Conservation (phyloP, 2,888 invertebrate species). For the Escarpia spicata region DNA sequence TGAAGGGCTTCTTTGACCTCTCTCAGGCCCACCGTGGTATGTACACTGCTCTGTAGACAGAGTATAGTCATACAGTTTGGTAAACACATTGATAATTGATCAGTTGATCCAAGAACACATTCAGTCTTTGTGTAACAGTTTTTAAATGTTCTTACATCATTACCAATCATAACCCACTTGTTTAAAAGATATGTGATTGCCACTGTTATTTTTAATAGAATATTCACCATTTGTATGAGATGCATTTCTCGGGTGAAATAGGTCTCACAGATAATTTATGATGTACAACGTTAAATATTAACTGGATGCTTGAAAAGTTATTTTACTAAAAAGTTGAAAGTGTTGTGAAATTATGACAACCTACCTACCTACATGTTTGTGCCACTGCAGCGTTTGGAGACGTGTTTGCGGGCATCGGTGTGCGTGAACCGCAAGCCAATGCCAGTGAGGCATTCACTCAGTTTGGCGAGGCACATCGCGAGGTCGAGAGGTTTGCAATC, state of each 20-base stretch:
- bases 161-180: too few species aligned
- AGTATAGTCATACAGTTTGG: background rate
- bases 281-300: too few species aligned
- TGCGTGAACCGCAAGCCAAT: slow-evolving; percentile 91
- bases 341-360: background rate
- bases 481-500: slow-evolving; percentile 89
- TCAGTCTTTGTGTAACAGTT: background rate
- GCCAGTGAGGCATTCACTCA: slow-evolving; percentile 94
- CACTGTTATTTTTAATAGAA: background rate
- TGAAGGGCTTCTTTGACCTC: slow-evolving; percentile 88
- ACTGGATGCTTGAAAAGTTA: background rate
- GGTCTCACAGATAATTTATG: too few species aligned
- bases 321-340: background rate
- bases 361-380: background rate
- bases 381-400: slow-evolving; percentile 83
- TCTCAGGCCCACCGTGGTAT: slow-evolving; percentile 83
- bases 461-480: slow-evolving; percentile 93
- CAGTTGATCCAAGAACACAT: background rate
- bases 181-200: background rate
- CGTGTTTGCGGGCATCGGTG: slow-evolving; percentile 92
- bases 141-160: background rate
- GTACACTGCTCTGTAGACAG: background rate
- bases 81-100: background rate
- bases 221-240: background rate
- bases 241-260: too few species aligned